phyloP scores from a whole-genome alignment of 2,797 vertebrate genomes.

The Mycteria americana region DNA sequence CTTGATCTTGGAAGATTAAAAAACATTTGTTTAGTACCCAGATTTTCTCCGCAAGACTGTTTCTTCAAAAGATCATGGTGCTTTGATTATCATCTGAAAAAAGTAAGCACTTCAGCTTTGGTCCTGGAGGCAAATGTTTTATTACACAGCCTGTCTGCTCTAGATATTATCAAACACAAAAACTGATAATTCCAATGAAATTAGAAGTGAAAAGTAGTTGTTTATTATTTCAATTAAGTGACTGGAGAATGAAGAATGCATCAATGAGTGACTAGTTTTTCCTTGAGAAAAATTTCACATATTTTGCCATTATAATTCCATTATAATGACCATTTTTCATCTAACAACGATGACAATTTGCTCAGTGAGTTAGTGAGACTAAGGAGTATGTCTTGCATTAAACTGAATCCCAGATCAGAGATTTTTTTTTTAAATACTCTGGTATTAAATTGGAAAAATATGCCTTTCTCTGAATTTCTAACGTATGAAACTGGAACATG shows the following conservation, averaged over 20 bases:
- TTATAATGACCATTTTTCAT: neutral
- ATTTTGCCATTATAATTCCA: conserved; percentile 1
- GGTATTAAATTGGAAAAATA: neutral
- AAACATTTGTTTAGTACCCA: neutral
- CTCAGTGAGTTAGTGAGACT: neutral
- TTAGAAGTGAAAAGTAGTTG: neutral
- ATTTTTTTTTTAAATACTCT: neutral
- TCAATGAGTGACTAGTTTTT: neutral
- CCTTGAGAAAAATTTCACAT: neutral
- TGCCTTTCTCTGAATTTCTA: neutral
- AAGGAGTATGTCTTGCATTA: neutral
- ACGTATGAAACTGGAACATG: neutral
- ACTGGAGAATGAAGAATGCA: neutral
- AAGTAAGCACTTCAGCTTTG: neutral
- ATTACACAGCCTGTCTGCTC: neutral
- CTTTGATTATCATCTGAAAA: neutral
- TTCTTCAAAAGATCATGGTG: neutral
- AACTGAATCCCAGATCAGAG: neutral
- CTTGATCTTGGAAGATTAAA: neutral
- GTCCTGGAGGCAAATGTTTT: neutral
- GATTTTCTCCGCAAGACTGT: neutral
- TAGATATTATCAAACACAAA: neutral
- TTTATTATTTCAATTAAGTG: conserved; percentile 8
- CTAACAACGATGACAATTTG: neutral
- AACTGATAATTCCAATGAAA: neutral